Conservation (phyloP, 2,888 invertebrate genomes). For the Muschampia plurimacula region DNA sequence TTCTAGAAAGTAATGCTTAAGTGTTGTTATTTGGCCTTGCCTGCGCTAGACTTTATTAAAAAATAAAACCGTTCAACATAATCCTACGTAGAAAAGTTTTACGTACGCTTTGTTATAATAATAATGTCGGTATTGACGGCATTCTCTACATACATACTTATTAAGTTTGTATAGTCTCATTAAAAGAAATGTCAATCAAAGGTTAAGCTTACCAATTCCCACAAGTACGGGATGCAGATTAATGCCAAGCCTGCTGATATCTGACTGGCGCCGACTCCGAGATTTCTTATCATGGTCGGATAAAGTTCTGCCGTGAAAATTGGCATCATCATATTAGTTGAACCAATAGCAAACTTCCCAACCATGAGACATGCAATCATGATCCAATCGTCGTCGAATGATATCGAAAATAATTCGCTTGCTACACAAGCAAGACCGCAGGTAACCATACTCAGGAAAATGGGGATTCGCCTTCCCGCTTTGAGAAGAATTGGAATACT, state of each 20-base stretch:
- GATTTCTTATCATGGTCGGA: slow-evolving; percentile 89
- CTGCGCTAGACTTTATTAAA: neutral
- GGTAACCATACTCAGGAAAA: slow-evolving; percentile 88
- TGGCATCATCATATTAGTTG: slow-evolving; percentile 92
- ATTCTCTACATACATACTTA: neutral
- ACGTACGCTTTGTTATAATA: neutral
- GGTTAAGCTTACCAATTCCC: slow-evolving; percentile 88
- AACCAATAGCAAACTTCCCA: slow-evolving; percentile 92
- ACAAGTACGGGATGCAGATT: slow-evolving; percentile 92
- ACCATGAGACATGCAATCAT: slow-evolving; percentile 91
- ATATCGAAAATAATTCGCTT: slow-evolving; percentile 83
- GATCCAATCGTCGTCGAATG: slow-evolving; percentile 87
- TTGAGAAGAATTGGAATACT: slow-evolving; percentile 91
- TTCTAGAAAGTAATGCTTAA: neutral
- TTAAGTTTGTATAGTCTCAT: too few relatives aligned
- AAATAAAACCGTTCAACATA: neutral
- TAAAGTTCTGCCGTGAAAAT: slow-evolving; percentile 91
- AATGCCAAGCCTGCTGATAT: slow-evolving; percentile 91
- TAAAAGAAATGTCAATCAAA: neutral
- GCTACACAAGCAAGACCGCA: slow-evolving; percentile 90
- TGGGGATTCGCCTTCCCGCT: slow-evolving; percentile 90
- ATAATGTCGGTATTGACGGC: neutral
- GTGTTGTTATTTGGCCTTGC: neutral
- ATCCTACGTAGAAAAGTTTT: neutral
- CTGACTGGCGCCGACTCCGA: slow-evolving; percentile 91